Conservation (phyloP, 2,113 vertebrate species). For the Stigmatopora nigra region DNA sequence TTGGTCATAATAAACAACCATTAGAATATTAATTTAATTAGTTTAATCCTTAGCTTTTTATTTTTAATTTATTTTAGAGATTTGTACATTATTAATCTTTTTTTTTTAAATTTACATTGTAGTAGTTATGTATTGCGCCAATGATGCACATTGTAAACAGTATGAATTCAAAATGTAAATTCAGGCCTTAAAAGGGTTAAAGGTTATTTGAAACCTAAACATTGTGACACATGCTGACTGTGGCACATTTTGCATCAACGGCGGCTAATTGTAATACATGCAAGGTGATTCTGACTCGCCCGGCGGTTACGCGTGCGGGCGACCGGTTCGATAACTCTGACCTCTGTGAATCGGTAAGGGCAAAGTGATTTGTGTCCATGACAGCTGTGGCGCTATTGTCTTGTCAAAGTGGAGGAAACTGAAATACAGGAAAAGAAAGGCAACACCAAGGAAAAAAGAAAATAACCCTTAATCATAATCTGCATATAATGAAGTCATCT, state of each 20-base stretch:
- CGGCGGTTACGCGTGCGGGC: neutral
- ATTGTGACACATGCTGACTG: neutral
- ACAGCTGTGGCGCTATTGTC: slow-evolving; percentile 26
- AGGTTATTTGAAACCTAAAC: neutral
- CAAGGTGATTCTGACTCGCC: slow-evolving; percentile 30
- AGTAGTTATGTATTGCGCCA: too few relatives aligned
- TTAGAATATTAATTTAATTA: too few relatives aligned
- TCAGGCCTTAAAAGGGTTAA: neutral
- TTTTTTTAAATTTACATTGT: too few relatives aligned
- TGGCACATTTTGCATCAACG: slow-evolving; percentile 16
- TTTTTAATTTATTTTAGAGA: too few relatives aligned
- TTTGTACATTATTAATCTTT: too few relatives aligned
- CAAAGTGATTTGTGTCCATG: slow-evolving; percentile 55
- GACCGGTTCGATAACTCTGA: slow-evolving; percentile 24
- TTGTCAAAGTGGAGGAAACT: slow-evolving; percentile 17
- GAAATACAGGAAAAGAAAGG: neutral
- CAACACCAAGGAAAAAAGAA: slow-evolving; percentile 1
- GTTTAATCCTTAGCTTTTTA: too few relatives aligned
- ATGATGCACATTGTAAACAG: too few relatives aligned
- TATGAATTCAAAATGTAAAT: too few relatives aligned
- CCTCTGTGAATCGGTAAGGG: slow-evolving; percentile 44
- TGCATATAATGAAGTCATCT: slow-evolving; percentile 38
- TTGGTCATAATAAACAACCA: too few relatives aligned
- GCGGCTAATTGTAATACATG: slow-evolving; percentile 57
- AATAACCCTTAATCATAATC: slow-evolving; percentile 1